Base-by-base conservation (phyloP, 2,113 vertebrate genomes). In the Lasiurus cinereus region DNA sequence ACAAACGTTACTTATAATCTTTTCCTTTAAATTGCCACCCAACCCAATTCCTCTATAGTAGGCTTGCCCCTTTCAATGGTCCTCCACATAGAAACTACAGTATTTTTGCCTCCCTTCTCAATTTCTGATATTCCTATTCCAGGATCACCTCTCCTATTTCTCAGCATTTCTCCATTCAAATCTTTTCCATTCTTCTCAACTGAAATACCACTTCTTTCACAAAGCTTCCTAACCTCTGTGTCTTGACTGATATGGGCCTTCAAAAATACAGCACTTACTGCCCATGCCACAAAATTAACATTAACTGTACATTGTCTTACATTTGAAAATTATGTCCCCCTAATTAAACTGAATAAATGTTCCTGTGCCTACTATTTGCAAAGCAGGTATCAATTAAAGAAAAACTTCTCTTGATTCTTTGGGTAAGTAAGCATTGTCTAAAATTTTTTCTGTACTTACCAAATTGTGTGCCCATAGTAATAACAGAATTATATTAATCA, bases 311-410 rank as follows among this genome's bases (percentile, higher is more conserved):
- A 56, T 5, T 39, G 67, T 70, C 50, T 64, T 73, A 70, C 24
- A n/a, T 33, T 22, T 82, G 82, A 97, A 95, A 95, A 83, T 7
- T 56, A 56, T 29, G 4, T 39, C 39, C 16, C 48, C 27, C 19
- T 69, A 87, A 48, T 56, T 79, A 82, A 95, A 76, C 2, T 64
- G 33, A 88, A 85, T 67, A 83, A 70, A 72, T 67, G 72, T 87
- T 67, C 90, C 39, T 83, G 16, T n/a, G 5, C 16, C 66, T 85
- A n/a, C 31, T 69, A 50, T 84, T 50, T 92, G 22, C n/a, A 90
- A 79, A 86, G 56, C 66, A 82, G 54, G 19, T 48, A 92, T 29
- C 66, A 83, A 79, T 15, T 64, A 83, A 5, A 70, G 18, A 31
- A 80, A 95, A 85, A 88, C 15, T 8, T 69, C 33, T 88, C 43